Percentiles rank a stretch among this genome's conserved stretches.
Conservation (phyloP, 2,113 vertebrate species). For the Nyctereutes procyonoides region DNA sequence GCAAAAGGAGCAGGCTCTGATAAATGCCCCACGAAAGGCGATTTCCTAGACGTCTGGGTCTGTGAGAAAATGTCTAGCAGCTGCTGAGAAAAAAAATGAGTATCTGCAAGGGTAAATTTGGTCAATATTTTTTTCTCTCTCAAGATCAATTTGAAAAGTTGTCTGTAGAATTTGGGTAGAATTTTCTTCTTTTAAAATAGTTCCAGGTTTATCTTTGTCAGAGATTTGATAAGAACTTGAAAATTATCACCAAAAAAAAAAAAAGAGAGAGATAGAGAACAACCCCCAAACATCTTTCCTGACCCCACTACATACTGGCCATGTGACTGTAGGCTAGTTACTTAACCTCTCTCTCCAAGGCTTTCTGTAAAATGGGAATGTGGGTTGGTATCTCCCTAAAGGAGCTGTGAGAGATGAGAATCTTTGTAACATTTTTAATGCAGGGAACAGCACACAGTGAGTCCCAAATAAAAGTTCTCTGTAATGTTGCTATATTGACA, state of each 20-base stretch:
- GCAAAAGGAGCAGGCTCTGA: background rate
- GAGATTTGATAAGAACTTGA: constrained; percentile 27
- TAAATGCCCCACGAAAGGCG: background rate
- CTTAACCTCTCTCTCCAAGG: background rate
- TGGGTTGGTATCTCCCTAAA: background rate
- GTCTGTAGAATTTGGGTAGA: background rate
- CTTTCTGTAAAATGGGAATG: background rate
- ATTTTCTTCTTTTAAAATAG: constrained; percentile 28
- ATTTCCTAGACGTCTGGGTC: background rate
- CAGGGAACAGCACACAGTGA: background rate
- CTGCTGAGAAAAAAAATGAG: background rate
- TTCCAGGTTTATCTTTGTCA: background rate
- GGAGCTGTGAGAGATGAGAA: background rate
- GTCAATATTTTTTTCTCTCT: background rate
- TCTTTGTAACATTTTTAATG: background rate
- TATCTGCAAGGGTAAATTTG: background rate
- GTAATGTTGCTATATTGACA: background rate
- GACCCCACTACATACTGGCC: too few relatives aligned
- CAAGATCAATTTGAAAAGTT: background rate
- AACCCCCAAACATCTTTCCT: background rate
- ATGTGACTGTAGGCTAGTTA: background rate
- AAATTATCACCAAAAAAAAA: background rate
- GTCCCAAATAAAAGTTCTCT: background rate
- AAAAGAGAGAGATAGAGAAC: background rate
- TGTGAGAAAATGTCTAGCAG: background rate